Percentiles rank a stretch among this genome's conserved stretches.
These are phyloP conservation scores for Crypturellus undulatus DNA, from an alignment of 2,113 vertebrate species.

Conservation along the genomic window DNA sequence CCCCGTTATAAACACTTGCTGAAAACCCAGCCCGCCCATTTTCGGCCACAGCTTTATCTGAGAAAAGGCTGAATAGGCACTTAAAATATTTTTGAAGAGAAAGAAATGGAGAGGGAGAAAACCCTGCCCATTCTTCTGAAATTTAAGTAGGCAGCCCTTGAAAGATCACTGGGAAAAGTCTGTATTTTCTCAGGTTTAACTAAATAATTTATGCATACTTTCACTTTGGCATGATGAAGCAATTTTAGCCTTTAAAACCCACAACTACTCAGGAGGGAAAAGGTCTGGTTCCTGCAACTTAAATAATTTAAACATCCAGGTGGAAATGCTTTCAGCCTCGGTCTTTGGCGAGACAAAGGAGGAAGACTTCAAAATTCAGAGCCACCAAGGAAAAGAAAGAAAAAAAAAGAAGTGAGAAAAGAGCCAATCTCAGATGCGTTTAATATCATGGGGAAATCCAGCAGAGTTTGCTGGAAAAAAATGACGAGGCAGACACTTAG, in stretches of 20 bases:
- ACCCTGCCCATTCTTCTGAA: conserved; percentile 81
- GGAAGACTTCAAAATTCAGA: conserved; percentile 75
- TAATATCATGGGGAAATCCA: conserved; percentile 60
- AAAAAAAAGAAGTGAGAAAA: conserved; percentile 73
- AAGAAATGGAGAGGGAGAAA: conserved; percentile 55
- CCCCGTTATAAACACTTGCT: conserved; percentile 47
- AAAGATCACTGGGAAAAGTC: conserved; percentile 86
- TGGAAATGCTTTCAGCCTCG: conserved; percentile 87
- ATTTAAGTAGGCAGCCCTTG: conserved; percentile 85
- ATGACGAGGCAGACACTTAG: conserved; percentile 25
- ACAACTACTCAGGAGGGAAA: conserved; percentile 88
- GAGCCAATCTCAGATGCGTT: conserved; percentile 44
- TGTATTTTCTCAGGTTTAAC: conserved; percentile 91
- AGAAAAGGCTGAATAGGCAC: conserved; percentile 68
- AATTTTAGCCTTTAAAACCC: conserved; percentile 94
- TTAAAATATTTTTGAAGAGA: conserved; percentile 77
- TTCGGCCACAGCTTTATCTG: conserved; percentile 71
- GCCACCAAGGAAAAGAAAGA: conserved; percentile 26
- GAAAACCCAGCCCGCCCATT: conserved; percentile 63
- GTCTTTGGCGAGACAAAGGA: conserved; percentile 84
- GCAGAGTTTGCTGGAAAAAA: conserved; percentile 51
- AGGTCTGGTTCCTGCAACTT: conserved; percentile 90
- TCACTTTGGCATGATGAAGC: conserved; percentile 96
- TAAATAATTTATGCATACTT: conserved; percentile 98
- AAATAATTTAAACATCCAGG: conserved; percentile 97